Base-by-base conservation (phyloP, 2,797 vertebrate genomes). In the Botia almorhae region DNA sequence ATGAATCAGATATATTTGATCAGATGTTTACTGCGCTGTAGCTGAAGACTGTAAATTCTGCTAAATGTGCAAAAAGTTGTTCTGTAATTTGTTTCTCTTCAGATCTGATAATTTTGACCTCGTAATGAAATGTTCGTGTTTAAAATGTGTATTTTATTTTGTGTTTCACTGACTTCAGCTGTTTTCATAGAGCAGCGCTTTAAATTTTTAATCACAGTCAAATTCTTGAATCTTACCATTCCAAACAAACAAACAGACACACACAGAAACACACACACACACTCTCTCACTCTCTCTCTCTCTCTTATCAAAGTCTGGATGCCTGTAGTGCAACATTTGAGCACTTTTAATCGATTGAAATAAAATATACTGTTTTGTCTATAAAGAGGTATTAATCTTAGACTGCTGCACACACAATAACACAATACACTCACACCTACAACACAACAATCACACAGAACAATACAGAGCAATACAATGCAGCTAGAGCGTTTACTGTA, bases 81-180 rank as follows among this genome's bases (percentile, higher is more conserved):
- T 58, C 48, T 50, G 23, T 21, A 64, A 55, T 43, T n/a, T 2
- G 33, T n/a, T 50, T 65, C 10, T 29, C 26, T 16, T 73, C 61
- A 11, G 61, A 75, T 69, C 43, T 17, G 39, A 46, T 72, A 50
- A 11, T 10, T 53, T 19, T 36, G 60, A 68, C 69, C 39, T 48
- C 26, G 7, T 69, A 26, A 73, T 73, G 43, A 61, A 53, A 82
- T 55, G 53, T 78, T 78, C 61, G 78, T 82, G 19, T 60, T 71
- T 78, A 23, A 29, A 76, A 46, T 17, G 36, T 53, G 17, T 71
- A 11, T 74, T 70, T 64, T 23, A 14, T 69, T 48, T 61, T 29
- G 2, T 33, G 7, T 12, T 76, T 14, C 19, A 14, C 13, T 46
- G 36, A 8, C 36, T 60, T 33, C 16, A n/a, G 60, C 26, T 46